These are phyloP conservation scores for Caenorhabditis macrosperma DNA, from an alignment of 2,888 invertebrate species.

Conservation along the genomic window DNA sequence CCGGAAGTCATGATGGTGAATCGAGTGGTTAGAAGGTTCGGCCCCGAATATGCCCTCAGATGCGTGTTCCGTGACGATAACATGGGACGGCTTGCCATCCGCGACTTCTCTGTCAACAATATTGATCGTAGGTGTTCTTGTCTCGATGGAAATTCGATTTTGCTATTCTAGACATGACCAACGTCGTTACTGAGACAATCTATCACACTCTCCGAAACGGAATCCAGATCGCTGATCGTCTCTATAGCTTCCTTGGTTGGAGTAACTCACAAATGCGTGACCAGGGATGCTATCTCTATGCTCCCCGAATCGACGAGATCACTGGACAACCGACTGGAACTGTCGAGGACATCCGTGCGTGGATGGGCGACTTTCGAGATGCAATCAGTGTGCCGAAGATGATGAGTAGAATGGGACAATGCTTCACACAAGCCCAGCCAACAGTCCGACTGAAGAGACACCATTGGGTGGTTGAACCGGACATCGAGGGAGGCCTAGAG, in stretches of 20 bases:
- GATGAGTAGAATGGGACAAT: slow-evolving; percentile 81
- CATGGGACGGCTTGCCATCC: slow-evolving; percentile 56
- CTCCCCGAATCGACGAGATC: slow-evolving; percentile 41
- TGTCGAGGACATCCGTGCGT: slow-evolving; percentile 64
- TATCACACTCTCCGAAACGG: slow-evolving; percentile 63
- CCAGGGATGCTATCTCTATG: slow-evolving; percentile 78
- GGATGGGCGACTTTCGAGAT: slow-evolving; percentile 77
- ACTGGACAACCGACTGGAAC: slow-evolving; percentile 54
- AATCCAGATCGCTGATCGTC: slow-evolving; percentile 62
- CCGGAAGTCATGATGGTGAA: slow-evolving; percentile 79
- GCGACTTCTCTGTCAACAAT: slow-evolving; percentile 60
- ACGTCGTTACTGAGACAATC: slow-evolving; percentile 62
- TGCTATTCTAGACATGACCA: slow-evolving; percentile 54
- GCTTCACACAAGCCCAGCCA: slow-evolving; percentile 80
- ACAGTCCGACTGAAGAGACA: slow-evolving; percentile 50
- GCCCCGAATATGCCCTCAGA: slow-evolving; percentile 72
- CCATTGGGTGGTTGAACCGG: slow-evolving; percentile 66
- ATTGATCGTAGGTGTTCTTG: slow-evolving; percentile 54
- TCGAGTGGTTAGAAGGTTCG: slow-evolving; percentile 74
- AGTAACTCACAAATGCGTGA: slow-evolving; percentile 79
- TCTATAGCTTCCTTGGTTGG: slow-evolving; percentile 77
- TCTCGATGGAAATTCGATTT: neutral
- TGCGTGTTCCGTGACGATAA: slow-evolving; percentile 73
- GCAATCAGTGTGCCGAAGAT: slow-evolving; percentile 78
- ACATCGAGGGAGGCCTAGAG: slow-evolving; percentile 62